Conservation (phyloP, 2,797 vertebrate genomes). For the Atherinosoma microstoma region DNA sequence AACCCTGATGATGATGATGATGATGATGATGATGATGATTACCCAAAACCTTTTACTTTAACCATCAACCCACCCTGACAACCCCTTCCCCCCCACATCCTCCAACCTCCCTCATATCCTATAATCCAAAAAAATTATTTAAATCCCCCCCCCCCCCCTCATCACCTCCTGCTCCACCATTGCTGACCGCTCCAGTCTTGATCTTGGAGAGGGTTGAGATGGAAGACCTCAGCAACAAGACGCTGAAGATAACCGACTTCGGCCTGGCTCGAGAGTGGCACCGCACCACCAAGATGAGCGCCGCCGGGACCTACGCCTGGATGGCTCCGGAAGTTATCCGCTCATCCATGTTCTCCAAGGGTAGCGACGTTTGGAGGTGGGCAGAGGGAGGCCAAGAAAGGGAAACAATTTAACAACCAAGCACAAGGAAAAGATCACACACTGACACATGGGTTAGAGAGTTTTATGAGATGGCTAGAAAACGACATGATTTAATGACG, state of each 20-base stretch:
- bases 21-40: conserved; percentile 16
- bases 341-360: conserved; percentile 97
- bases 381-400: conserved; percentile 44
- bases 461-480: background rate
- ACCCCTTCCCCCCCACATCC: conserved; percentile 4
- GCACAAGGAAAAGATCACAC: conserved; percentile 1
- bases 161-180: conserved; percentile 26
- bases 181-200: conserved; percentile 83
- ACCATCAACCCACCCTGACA: conserved; percentile 21
- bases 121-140: conserved; percentile 4
- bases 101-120: conserved; percentile 33
- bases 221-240: conserved; percentile 94
- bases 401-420: too few relatives aligned
- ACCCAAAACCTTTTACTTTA: conserved; percentile 48
- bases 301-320: conserved; percentile 97
- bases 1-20: conserved; percentile 13
- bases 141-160: background rate
- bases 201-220: conserved; percentile 95
- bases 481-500: too few relatives aligned
- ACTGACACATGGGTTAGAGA: conserved; percentile 19
- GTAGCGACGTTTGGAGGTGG: conserved; percentile 98
- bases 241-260: conserved; percentile 98
- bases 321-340: conserved; percentile 98
- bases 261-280: conserved; percentile 98
- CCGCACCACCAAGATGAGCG: conserved; percentile 98